Evolutionary conservation across 2,797 vertebrate genomes (phyloP), one percentile per base, ranked within the genome.

Genomic region (Odontamblyopus rebecca): DNA sequence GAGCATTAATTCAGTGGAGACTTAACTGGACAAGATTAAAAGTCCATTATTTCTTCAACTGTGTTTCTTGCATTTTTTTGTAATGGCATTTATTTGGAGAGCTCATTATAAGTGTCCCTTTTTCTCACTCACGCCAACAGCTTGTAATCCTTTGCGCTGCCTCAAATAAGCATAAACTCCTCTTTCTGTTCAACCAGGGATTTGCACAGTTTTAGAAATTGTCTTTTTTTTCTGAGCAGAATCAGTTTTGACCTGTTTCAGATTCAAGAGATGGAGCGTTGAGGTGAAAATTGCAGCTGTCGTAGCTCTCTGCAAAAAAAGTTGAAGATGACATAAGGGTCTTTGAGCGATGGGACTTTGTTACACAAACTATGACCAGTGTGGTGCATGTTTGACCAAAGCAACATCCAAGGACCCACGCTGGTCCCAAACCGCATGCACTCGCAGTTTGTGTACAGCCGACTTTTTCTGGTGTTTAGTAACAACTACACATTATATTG

Each of bases 111-210:
- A 13, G 51, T 6, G 29, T 30, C 27, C 3, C 44, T 30, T 27
- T 70, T 72, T 63, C 65, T 64, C 48, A 69, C 68, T 29, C 74
- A 59, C 65, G 29, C 29, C 56, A 5, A 72, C 29, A 50, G 41
- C 67, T 71, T 26, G 44, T 27, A 82, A 79, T 76, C 75, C 61
- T 50, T 70, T 69, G 50, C 61, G 41, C 11, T 57, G 67, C 38
- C 56, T 60, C 12, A 72, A 73, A 70, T 69, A 73, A 83, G 69
- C 66, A 48, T 38, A 86, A 88, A 82, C 85, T 80, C 67, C 54
- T 78, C 61, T 75, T 68, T 70, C 57, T 71, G 57, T 51, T 77
- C 53, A 77, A 82, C 66, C 11, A 5, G 61, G 73, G 67, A 73
- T 74, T 83, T 71, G 26, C 61, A 69, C 54, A 4, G n/a, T 57